Percentiles rank a stretch among this genome's conserved stretches.
Conservation (phyloP, 2,888 invertebrate genomes). For the Hemaris fuciformis region DNA sequence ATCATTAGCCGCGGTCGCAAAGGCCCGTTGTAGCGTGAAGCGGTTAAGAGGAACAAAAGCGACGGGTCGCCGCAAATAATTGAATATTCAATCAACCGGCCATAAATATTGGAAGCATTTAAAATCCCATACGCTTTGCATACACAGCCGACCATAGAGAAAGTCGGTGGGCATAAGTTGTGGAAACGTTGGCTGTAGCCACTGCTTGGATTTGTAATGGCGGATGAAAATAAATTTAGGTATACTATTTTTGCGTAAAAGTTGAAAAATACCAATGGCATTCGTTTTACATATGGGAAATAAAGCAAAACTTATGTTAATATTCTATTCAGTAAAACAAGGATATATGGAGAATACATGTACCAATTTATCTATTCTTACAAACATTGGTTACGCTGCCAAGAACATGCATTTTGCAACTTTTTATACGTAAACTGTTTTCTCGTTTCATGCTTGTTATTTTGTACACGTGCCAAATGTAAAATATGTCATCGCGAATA, state of each 20-base stretch:
- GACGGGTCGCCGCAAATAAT: slow-evolving; percentile 41
- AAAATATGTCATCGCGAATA: background rate
- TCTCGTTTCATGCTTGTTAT: background rate
- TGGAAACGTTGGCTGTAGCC: background rate
- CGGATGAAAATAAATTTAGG: background rate
- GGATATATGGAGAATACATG: background rate
- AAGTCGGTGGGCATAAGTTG: slow-evolving; percentile 2
- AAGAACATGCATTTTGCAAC: background rate
- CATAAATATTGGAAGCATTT: slow-evolving; percentile 43
- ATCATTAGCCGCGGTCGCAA: slow-evolving; percentile 16
- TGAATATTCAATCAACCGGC: slow-evolving; percentile 58
- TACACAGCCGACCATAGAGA: background rate
- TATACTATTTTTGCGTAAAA: background rate
- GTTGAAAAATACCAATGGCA: too few relatives aligned
- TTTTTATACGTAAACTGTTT: background rate
- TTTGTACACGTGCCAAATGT: background rate
- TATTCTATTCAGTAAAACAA: background rate
- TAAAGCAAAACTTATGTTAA: too few relatives aligned
- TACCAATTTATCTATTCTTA: background rate
- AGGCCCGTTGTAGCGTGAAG: slow-evolving; percentile 17
- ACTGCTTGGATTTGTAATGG: background rate
- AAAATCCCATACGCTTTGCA: slow-evolving; percentile 24
- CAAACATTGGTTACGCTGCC: background rate
- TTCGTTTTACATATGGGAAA: too few relatives aligned
- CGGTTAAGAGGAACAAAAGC: slow-evolving; percentile 30